Conservation (phyloP, 2,797 vertebrate genomes). For the Tachyglossus aculeatus region DNA sequence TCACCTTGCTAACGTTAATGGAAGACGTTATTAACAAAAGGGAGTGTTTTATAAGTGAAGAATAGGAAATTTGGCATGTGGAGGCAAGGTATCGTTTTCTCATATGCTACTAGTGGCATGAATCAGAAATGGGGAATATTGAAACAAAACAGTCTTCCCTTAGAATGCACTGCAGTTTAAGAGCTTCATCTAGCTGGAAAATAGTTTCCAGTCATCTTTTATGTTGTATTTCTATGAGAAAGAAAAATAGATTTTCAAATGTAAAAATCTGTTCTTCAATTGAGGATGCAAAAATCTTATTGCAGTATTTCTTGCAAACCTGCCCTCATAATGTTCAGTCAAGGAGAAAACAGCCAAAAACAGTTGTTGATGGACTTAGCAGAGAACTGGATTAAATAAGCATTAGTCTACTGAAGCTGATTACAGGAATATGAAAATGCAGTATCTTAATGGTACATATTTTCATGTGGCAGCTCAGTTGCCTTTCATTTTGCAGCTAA, state of each 20-base stretch:
- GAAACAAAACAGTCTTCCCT: background rate
- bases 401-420: slow-evolving; percentile 95
- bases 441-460: slow-evolving; percentile 98
- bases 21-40: slow-evolving; percentile 24
- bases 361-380: slow-evolving; percentile 96
- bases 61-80: slow-evolving; percentile 12
- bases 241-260: slow-evolving; percentile 76
- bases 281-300: slow-evolving; percentile 81
- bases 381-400: slow-evolving; percentile 98
- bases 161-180: background rate
- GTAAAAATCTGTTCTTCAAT: slow-evolving; percentile 78
- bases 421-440: slow-evolving; percentile 94
- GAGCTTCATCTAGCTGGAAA: slow-evolving; percentile 11
- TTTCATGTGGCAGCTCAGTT: slow-evolving; percentile 95
- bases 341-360: slow-evolving; percentile 87
- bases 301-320: slow-evolving; percentile 84
- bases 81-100: slow-evolving; percentile 14
- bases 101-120: background rate
- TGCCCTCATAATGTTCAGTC: slow-evolving; percentile 83
- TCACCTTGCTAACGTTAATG: slow-evolving; percentile 16
- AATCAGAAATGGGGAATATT: slow-evolving; percentile 16
- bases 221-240: slow-evolving; percentile 42
- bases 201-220: slow-evolving; percentile 26
- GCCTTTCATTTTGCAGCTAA: slow-evolving; percentile 98
- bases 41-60: slow-evolving; percentile 1